Base-by-base conservation (phyloP, 2,113 vertebrate species). In the Microcebus murinus region DNA sequence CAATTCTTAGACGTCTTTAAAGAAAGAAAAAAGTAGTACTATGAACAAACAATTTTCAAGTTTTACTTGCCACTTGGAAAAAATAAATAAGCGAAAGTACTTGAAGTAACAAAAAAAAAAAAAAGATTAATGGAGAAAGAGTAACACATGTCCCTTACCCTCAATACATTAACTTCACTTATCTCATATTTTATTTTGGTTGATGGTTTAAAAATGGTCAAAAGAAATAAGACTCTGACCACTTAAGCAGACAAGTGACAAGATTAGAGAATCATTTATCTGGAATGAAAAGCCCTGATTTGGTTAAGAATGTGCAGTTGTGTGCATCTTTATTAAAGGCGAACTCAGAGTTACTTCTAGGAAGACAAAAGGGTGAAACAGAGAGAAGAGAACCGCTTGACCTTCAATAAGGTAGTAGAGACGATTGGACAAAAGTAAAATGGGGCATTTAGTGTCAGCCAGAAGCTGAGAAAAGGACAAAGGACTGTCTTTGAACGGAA, bases 51-150 rank as follows among this genome's bases (percentile, higher is more conserved):
- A 79, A 96, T 95, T 94, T 36, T 83, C 95, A 94, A 81, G 85
- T 94, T 80, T 90, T 87, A 71, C 91, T 50, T 84, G 96, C 74
- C 84, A 96, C 34, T 65, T 89, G 7, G 25, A 94, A 34, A 31
- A 88, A 76, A 52, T 57, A 87, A 94, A 96, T 1, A 96, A 97
- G 76, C 48, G 57, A 42, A 95, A 93, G 8, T 80, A 94, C 95
- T 87, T 92, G 55, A 97, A 96, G 82, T 10, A 91, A 88, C 17
- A 93, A 74, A 63, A 52, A 76, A 74, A 63, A 52, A 76, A 76
- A 92, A 95, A 95, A 80, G 65, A 73, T 70, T 31, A 92, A 87
- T 17, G 71, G 39, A 79, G 57, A 94, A 77, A 76, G 67, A 88
- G 57, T 23, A 68, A n/a, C 61, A 36, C 45, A 63, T 8, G n/a